Evolutionary conservation across 1,140 invertebrate genomes (phyloP), one percentile per base, ranked within the genome.

Genomic region (Wasmannia auropunctata): DNA sequence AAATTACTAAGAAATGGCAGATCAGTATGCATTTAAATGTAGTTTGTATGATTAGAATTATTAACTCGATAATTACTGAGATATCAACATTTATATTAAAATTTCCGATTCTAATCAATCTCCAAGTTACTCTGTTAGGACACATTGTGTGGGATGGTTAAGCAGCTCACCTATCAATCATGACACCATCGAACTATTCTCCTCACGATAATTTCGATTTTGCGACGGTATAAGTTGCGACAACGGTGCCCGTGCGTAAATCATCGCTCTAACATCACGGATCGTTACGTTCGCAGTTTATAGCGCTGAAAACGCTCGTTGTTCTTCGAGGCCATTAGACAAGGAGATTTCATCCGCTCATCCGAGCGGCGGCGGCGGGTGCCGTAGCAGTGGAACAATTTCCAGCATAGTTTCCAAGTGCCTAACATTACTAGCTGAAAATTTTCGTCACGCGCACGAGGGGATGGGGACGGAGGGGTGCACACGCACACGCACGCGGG

Each of bases 361-460:
- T 81, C 51, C 49, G 49, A 58, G 51, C 65, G 77, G 60, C 76
- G 37, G 43, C 60, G 76, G 63, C 77, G 40, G 62, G 51, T 51
- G 37, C 22, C 37, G 65, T 37, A 25, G 46, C 62, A 70, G 31
- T 70, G 34, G 49, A 83, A 83, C 65, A 83, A 83, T 83, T 83
- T 83, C 67, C 79, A 83, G 79, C 79, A 83, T 83, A 83, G 79
- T 83, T 83, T 83, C 67, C 79, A 72, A 83, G 79, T 83, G 79
- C 79, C 79, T 83, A 83, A 83, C 79, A 54, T 83, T 72, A 83
- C 49, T 31, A 43, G 37, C 51, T 72, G 67, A 83, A 83, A 83
- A 83, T 83, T 83, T 83, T 83, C 79, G 67, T 83, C 67, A 83
- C 51, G 51, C 67, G 22, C 63, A 34, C 19, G 28, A n/a, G 63